phyloP scores from a whole-genome alignment of 2,888 invertebrate species.

The Pediacus dermestoides region DNA sequence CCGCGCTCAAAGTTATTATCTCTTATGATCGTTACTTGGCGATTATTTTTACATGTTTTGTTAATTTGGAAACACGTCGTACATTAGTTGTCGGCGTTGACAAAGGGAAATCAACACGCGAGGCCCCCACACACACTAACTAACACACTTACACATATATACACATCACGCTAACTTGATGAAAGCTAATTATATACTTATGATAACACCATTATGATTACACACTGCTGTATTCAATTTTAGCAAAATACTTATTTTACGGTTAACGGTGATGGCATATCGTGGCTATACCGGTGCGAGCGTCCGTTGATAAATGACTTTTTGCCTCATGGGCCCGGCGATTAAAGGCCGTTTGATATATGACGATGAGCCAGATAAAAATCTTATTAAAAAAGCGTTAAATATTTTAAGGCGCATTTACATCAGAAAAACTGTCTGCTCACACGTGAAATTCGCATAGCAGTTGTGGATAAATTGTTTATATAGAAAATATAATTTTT shows the following conservation, averaged over 20 bases:
- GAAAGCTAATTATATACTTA: constrained; percentile 33
- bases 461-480: too few species aligned
- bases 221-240: constrained; percentile 3
- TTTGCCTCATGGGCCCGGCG: too few species aligned
- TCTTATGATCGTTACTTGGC: constrained; percentile 19
- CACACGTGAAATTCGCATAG: too few species aligned
- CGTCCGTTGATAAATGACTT: too few species aligned
- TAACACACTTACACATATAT: constrained; percentile 18
- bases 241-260: constrained; percentile 4
- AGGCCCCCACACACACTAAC: constrained; percentile 23
- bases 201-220: constrained; percentile 5
- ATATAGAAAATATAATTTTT: too few species aligned
- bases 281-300: too few species aligned
- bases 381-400: too few species aligned
- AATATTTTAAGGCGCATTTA: too few species aligned
- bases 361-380: too few species aligned
- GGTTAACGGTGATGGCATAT: not conserved
- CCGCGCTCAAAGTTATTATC: constrained; percentile 20
- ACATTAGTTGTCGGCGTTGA: constrained; percentile 27
- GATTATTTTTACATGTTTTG: constrained; percentile 30
- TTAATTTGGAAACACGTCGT: constrained; percentile 32
- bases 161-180: constrained; percentile 19
- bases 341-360: too few species aligned
- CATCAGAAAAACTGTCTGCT: too few species aligned
- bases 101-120: constrained; percentile 29